A percentile compares a stretch with the other conserved stretches of the same genome.
Conservation (phyloP, 2,797 vertebrate species). For the Anguilla obscura region DNA sequence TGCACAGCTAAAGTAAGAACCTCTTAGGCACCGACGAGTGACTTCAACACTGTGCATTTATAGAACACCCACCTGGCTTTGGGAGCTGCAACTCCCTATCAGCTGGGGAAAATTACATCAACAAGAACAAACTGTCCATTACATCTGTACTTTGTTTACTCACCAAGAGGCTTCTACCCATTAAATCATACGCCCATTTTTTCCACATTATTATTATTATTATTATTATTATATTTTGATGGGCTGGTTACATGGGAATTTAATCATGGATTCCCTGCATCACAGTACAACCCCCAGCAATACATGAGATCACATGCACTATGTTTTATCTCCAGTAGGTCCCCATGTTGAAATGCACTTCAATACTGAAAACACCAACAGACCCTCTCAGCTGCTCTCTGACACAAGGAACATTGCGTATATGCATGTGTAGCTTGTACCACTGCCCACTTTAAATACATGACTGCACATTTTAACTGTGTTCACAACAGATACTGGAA, state of each 20-base stretch:
- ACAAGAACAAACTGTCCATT: not conserved
- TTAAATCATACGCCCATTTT: not conserved
- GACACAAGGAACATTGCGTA: not conserved
- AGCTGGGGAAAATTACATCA: not conserved
- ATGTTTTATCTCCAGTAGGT: not conserved
- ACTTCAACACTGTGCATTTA: not conserved
- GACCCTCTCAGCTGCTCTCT: not conserved
- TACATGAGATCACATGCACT: not conserved
- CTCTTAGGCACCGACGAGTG: not conserved
- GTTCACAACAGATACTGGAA: not conserved
- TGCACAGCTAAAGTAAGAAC: not conserved
- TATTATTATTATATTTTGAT: not conserved
- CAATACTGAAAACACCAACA: not conserved
- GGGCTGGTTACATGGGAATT: not conserved
- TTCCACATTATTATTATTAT: not conserved
- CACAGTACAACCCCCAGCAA: not conserved
- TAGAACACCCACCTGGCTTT: not conserved
- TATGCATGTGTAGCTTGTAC: not conserved
- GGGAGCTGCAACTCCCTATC: not conserved
- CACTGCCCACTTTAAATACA: not conserved
- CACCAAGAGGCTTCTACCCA: not conserved
- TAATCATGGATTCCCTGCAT: not conserved
- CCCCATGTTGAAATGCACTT: not conserved
- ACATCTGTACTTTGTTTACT: not conserved
- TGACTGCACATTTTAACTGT: not conserved